Evolutionary conservation across 2,797 vertebrate genomes (phyloP).

Genomic region (Nyctibius grandis): DNA sequence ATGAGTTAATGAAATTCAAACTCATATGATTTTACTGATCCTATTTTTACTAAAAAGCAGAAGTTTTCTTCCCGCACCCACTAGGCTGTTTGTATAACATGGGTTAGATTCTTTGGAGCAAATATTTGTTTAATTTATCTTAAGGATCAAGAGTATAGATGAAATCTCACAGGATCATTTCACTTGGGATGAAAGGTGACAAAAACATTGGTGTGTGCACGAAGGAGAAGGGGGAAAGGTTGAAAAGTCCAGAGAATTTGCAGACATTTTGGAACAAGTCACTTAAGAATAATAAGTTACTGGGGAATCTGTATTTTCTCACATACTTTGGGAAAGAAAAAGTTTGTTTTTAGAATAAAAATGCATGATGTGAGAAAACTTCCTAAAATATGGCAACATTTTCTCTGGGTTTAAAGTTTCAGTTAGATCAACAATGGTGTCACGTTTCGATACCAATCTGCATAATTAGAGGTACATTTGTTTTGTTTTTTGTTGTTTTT

Average conservation of each 20-base stretch:
- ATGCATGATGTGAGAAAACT: not conserved
- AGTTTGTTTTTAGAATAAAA: not conserved
- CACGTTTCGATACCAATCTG: not conserved
- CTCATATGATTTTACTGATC: not conserved
- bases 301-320: conserved; percentile 1
- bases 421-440: not conserved
- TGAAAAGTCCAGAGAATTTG: not conserved
- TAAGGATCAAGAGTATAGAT: not conserved
- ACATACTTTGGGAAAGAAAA: not conserved
- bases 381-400: not conserved
- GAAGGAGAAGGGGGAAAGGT: not conserved
- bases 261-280: not conserved
- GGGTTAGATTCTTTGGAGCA: not conserved
- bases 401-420: not conserved
- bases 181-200: not conserved
- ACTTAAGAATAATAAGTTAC: not conserved
- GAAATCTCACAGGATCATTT: not conserved
- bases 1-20: not conserved
- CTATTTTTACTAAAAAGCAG: not conserved
- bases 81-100: not conserved
- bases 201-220: not conserved
- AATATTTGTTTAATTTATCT: not conserved
- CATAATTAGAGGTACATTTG: not conserved
- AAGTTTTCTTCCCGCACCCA: not conserved
- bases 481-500: not conserved